phyloP scores from a whole-genome alignment of 2,797 vertebrate species.

The Podarcis siculus region DNA sequence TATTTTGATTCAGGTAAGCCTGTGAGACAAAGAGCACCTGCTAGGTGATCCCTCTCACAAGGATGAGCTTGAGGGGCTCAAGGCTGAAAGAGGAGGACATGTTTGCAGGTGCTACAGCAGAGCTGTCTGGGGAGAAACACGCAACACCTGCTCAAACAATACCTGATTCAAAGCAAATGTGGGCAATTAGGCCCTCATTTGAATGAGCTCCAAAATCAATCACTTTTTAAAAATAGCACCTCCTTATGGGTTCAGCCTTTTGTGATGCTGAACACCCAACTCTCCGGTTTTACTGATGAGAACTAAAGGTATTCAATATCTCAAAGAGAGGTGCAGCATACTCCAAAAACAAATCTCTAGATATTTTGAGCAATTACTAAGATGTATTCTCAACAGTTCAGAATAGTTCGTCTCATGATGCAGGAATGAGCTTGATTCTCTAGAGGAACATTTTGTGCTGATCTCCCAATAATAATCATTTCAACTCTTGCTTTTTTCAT shows the following conservation, averaged over 20 bases:
- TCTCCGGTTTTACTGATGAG: not conserved
- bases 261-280: conserved; percentile 46
- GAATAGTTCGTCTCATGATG: conserved; percentile 8
- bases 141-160: conserved; percentile 59
- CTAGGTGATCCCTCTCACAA: conserved; percentile 22
- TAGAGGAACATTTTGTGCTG: not conserved
- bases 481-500: not conserved
- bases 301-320: not conserved
- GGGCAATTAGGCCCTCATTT: conserved; percentile 68
- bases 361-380: conserved; percentile 45
- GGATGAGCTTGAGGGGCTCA: conserved; percentile 30
- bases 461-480: not conserved
- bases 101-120: conserved; percentile 57
- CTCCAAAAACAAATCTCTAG: not conserved
- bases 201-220: conserved; percentile 64
- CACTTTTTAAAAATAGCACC: conserved; percentile 61
- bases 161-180: conserved; percentile 57
- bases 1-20: conserved; percentile 14
- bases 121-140: conserved; percentile 55
- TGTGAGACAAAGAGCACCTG: conserved; percentile 38
- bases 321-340: not conserved
- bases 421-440: not conserved
- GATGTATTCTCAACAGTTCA: conserved; percentile 18
- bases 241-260: conserved; percentile 68
- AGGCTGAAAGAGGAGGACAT: not conserved